phyloP scores from a whole-genome alignment of 2,113 vertebrate species.

The Nipponia nippon region DNA sequence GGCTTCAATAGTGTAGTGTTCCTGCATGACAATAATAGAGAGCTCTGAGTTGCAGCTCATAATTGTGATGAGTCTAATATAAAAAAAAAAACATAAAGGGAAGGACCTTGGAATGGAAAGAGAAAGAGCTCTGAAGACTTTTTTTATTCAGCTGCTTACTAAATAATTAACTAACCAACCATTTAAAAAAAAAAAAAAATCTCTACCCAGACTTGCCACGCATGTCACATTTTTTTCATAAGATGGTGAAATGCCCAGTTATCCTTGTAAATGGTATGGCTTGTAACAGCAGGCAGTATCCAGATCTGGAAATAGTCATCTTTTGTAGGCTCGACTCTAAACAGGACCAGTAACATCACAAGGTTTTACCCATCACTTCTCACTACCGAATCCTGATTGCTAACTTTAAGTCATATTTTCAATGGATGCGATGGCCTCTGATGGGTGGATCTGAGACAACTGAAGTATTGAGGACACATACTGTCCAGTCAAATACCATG shows the following conservation, averaged over 20 bases:
- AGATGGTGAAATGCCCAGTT: neutral
- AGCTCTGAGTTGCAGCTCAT: neutral
- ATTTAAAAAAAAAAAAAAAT: neutral
- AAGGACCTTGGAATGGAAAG: neutral
- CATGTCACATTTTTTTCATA: neutral
- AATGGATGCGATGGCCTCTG: neutral
- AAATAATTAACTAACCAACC: neutral
- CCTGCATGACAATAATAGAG: neutral
- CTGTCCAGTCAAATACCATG: neutral
- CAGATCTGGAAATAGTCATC: neutral
- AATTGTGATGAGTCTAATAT: neutral
- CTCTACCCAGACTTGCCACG: neutral
- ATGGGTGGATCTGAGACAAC: neutral
- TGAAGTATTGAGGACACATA: neutral
- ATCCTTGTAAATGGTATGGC: neutral
- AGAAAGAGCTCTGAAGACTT: neutral
- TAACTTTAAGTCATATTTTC: neutral
- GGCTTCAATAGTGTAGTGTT: neutral
- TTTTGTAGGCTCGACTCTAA: neutral
- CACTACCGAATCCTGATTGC: neutral
- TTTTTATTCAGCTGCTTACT: neutral
- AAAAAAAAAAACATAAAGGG: neutral
- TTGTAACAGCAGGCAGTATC: neutral
- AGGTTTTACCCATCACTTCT: neutral
- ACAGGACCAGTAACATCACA: neutral